Conservation (phyloP, 2,113 vertebrate species). For the Lepus americanus region DNA sequence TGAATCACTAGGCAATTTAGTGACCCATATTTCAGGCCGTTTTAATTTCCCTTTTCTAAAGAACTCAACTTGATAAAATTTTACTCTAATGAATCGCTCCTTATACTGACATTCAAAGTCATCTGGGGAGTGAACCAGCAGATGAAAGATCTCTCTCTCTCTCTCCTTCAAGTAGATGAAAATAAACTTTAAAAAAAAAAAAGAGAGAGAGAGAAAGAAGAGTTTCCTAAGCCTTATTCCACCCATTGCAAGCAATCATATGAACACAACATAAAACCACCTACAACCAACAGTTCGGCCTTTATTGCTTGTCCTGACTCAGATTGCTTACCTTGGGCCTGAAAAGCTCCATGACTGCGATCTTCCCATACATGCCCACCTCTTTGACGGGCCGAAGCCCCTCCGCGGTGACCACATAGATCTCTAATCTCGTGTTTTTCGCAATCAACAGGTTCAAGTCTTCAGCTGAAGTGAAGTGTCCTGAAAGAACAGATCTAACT, state of each 20-base stretch:
- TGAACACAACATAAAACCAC: background rate
- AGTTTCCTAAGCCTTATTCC: background rate
- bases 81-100: background rate
- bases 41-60: background rate
- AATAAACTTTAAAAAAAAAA: too few relatives aligned
- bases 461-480: slow-evolving; percentile 97
- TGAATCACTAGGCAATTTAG: background rate
- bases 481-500: slow-evolving; percentile 83
- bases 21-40: slow-evolving; percentile 28
- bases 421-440: slow-evolving; percentile 98
- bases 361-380: slow-evolving; percentile 99
- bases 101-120: background rate
- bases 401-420: slow-evolving; percentile 97
- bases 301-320: background rate
- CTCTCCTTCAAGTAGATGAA: too few relatives aligned
- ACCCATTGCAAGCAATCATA: background rate
- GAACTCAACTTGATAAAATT: background rate
- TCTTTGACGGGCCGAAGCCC: slow-evolving; percentile 99
- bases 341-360: slow-evolving; percentile 98
- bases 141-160: too few relatives aligned
- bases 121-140: too few relatives aligned
- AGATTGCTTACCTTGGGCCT: slow-evolving; percentile 93
- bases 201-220: background rate
- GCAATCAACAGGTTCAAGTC: slow-evolving; percentile 98
- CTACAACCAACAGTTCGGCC: background rate